Percentiles rank a stretch among this genome's conserved stretches.
Conservation (phyloP, 2,888 invertebrate species). For the Imbricaverruca yamaguchii region DNA sequence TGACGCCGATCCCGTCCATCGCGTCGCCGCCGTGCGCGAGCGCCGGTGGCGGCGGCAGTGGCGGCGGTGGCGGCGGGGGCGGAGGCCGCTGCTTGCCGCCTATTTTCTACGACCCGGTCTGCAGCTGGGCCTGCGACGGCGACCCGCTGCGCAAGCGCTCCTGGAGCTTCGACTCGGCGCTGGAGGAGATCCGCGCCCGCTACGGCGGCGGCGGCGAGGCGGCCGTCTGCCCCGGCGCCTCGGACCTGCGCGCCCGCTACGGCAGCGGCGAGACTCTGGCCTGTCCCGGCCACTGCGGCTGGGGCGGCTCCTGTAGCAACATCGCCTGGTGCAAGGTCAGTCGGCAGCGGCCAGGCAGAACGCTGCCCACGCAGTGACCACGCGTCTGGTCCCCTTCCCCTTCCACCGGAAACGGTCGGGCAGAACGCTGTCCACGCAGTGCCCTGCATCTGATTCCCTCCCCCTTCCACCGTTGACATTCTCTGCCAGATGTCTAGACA, state of each 20-base stretch:
- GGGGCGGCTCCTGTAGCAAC: slow-evolving; percentile 13
- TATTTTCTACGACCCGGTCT: background rate
- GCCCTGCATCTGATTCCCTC: too few relatives aligned
- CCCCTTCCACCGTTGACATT: too few relatives aligned
- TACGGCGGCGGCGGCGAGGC: slow-evolving; percentile 6
- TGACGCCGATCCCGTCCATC: background rate
- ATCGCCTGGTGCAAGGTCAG: slow-evolving; percentile 12
- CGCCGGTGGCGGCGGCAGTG: too few relatives aligned
- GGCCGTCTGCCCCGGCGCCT: too few relatives aligned
- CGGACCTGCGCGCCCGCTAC: background rate
- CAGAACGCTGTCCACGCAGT: too few relatives aligned
- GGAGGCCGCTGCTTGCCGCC: background rate
- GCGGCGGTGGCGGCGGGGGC: too few relatives aligned
- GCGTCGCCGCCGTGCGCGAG: background rate
- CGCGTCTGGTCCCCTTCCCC: too few relatives aligned
- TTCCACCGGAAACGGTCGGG: too few relatives aligned
- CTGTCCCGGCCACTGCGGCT: background rate
- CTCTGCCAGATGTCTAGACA: too few relatives aligned
- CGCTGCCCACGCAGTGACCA: too few relatives aligned
- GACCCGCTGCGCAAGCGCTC: background rate
- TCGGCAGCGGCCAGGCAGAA: too few relatives aligned
- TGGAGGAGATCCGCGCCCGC: slow-evolving; percentile 9
- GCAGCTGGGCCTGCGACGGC: background rate
- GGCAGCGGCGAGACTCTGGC: too few relatives aligned
- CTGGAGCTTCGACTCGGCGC: slow-evolving; percentile 11